These are phyloP conservation scores for Nomada fabriciana DNA, from an alignment of 2,888 invertebrate genomes.

Conservation along the genomic window DNA sequence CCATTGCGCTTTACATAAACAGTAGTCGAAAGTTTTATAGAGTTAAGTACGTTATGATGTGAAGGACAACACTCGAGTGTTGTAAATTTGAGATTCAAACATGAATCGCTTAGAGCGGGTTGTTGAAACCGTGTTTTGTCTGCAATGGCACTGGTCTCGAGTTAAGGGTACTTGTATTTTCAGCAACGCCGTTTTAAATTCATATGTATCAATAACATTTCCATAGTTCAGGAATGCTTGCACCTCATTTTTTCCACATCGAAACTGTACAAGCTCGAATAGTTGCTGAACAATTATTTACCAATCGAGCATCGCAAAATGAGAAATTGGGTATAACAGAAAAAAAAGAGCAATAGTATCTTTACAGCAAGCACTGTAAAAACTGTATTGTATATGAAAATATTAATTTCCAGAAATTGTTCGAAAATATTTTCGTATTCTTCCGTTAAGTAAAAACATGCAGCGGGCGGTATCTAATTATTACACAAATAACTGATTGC, in stretches of 20 bases:
- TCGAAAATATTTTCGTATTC: too few relatives aligned
- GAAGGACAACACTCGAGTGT: too few relatives aligned
- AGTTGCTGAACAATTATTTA: not conserved
- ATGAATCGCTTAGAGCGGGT: not conserved
- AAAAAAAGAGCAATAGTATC: too few relatives aligned
- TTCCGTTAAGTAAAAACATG: too few relatives aligned
- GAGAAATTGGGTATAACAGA: not conserved
- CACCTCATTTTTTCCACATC: not conserved
- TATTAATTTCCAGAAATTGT: too few relatives aligned
- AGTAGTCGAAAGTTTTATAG: not conserved
- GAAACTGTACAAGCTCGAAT: slow-evolving; percentile 1
- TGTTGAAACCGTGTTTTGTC: slow-evolving; percentile 1
- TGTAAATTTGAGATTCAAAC: not conserved
- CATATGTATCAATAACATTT: slow-evolving; percentile 8
- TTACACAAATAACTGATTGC: too few relatives aligned
- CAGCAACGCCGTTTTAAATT: slow-evolving; percentile 19
- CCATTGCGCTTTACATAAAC: not conserved
- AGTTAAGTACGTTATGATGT: not conserved
- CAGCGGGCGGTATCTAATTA: too few relatives aligned
- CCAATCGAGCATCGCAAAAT: not conserved
- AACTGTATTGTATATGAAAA: too few relatives aligned
- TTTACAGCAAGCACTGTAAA: too few relatives aligned
- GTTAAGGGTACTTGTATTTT: slow-evolving; percentile 4
- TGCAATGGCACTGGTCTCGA: slow-evolving; percentile 1
- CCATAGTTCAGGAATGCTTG: not conserved